Evolutionary conservation across 2,113 vertebrate genomes (phyloP), one percentile per base, ranked within the genome.

Genomic region (Rhabdomys dilectus): DNA sequence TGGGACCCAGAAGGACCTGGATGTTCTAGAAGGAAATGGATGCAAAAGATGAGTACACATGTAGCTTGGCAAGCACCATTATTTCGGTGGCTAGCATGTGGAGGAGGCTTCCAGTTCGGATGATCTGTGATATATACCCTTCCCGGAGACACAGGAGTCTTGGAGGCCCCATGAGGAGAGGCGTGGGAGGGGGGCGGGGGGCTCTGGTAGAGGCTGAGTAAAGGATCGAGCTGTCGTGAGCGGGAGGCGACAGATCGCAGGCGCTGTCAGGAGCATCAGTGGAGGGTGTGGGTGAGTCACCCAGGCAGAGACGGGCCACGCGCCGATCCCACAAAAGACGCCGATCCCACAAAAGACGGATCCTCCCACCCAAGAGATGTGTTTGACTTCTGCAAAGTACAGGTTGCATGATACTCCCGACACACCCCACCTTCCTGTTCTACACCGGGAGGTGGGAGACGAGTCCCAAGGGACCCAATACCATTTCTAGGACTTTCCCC

Each of bases 331-430:
- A 98, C 96, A 60, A 89, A 91, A 95, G 96, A 98, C 45, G 90
- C 87, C 3, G 87, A 94, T 96, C 96, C 97, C 97, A 98, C 96
- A 60, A 89, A 91, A 95, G 96, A 98, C 89, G 94, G 96, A 97
- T 97, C 97, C 97, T 98, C 98, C 97, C 97, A 98, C 98, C 97
- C 87, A 29, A 95, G 2, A 96, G 89, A 80, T 96, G 86, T 97
- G 93, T 97, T 98, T 98, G 98, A 80, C 98, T 98, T 98, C 68
- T 97, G 98, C 89, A 98, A 98, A 98, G 98, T 97, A 98, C 97
- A 98, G 97, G 97, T 96, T 98, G 95, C 97, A 98, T 95, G 97
- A 98, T 51, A 97, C 97, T 98, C 94, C 84, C 89, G 82, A 97
- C 95, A 97, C 98, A 97, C 66, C 95, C 97, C 94, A 95, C 97